Conservation (phyloP, 2,888 invertebrate species). For the Conistra vaccinii region DNA sequence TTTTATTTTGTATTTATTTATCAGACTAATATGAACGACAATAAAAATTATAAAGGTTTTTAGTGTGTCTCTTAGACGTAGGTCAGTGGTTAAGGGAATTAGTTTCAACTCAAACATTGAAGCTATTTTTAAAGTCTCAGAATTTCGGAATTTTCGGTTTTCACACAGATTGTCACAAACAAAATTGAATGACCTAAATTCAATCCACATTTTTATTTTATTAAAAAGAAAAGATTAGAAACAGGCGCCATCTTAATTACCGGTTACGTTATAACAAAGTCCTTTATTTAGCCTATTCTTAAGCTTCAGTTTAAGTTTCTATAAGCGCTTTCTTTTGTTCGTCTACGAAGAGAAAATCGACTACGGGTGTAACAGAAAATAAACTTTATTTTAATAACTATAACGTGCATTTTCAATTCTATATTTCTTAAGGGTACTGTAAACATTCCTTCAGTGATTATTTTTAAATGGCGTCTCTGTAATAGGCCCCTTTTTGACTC, state of each 20-base stretch:
- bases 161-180: not conserved
- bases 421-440: constrained; percentile 5
- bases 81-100: not conserved
- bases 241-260: constrained; percentile 52
- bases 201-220: constrained; percentile 31
- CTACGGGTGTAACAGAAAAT: constrained; percentile 1
- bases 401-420: constrained; percentile 20
- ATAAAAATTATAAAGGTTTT: not conserved
- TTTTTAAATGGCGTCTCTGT: constrained; percentile 49
- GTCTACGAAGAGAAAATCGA: constrained; percentile 37
- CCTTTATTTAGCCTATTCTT: constrained; percentile 54
- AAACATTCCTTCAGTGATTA: constrained; percentile 45
- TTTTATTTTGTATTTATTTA: not conserved
- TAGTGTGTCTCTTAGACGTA: not conserved
- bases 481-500: constrained; percentile 37
- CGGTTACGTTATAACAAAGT: constrained; percentile 56
- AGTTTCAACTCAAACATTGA: not conserved
- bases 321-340: constrained; percentile 64
- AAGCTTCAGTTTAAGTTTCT: constrained; percentile 55
- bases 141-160: not conserved
- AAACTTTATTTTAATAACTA: constrained; percentile 14
- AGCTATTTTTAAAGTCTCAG: not conserved
- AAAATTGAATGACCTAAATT: constrained; percentile 7
- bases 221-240: constrained; percentile 47
- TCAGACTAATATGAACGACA: not conserved